Conservation (phyloP, 2,888 invertebrate species). For the Eilema sororculum region DNA sequence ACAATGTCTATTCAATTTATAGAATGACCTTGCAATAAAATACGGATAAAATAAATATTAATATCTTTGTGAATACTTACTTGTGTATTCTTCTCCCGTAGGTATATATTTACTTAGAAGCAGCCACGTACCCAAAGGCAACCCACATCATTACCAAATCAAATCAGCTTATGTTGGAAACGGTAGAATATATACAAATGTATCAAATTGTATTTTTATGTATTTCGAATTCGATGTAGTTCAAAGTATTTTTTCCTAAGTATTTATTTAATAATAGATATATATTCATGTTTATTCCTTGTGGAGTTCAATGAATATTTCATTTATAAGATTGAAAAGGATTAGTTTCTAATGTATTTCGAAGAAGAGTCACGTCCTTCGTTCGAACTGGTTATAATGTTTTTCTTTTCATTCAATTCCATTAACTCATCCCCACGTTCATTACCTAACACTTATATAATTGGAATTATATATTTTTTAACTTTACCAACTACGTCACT, state of each 20-base stretch:
- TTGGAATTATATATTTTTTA: neutral
- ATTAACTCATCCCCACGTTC: too few species aligned
- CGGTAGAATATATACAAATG: slow-evolving; percentile 20
- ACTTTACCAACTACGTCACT: neutral
- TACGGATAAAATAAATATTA: neutral
- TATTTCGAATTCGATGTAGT: slow-evolving; percentile 24
- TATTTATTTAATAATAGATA: neutral
- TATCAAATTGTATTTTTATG: slow-evolving; percentile 26
- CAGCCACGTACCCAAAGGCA: slow-evolving; percentile 8
- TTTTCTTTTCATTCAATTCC: too few species aligned
- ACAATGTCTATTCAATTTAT: too few species aligned
- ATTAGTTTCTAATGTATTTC: slow-evolving; percentile 39
- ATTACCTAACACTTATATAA: too few species aligned
- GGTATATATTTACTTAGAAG: neutral
- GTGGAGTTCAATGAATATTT: slow-evolving; percentile 14
- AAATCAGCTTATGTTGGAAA: slow-evolving; percentile 26
- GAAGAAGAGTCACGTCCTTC: slow-evolving; percentile 17
- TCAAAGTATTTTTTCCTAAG: slow-evolving; percentile 29
- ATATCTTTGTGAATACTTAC: neutral
- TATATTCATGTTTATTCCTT: slow-evolving; percentile 19
- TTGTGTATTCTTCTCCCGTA: neutral
- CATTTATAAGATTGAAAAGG: slow-evolving; percentile 25
- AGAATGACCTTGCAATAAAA: neutral
- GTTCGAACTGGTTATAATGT: neutral
- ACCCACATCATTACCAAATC: slow-evolving; percentile 4